Base-by-base conservation (phyloP, 2,797 vertebrate genomes). In the Melanotaenia pygmaea region DNA sequence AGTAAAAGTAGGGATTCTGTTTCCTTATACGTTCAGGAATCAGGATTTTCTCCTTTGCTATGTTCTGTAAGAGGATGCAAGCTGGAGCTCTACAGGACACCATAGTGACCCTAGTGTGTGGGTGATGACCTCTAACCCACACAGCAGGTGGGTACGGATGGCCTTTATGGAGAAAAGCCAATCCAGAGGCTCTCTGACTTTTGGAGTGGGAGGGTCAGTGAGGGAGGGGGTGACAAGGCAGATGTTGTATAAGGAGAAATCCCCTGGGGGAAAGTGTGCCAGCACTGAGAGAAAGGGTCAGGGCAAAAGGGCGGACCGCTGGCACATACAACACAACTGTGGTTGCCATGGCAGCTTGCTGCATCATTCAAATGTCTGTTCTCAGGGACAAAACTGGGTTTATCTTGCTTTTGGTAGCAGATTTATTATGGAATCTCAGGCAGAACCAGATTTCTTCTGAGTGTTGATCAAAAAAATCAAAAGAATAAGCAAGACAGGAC, bases 171-270 rank as follows among this genome's bases (percentile, higher is more conserved):
- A 83, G 74, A 86, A 82, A 77, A 79, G 77, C 72, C 76, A 5
- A 72, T 76, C 70, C 82, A 82, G 74, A 81, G 77, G 82, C 79
- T 64, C 67, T 74, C 12, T 80, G 71, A 79, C 69, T 86, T 82
- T 81, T 84, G 68, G 73, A 80, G 59, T 64, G 85, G 71, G 63
- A 7, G 77, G 83, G 38, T 81, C 63, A 68, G 35, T 30, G 16
- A 58, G 64, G 40, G 38, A 51, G 68, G 70, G 72, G 70, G 16
- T 4, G 1, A 0, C 40, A 78, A 89, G 90, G 88, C 90, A 94
- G 95, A 96, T 95, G 91, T 92, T 93, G 85, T 82, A 65, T 80
- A 84, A 80, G 90, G 85, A 80, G 90, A 92, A 92, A 89, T 81
- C 79, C 85, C 89, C 85, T 66, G 59, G 85, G 57, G 80, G 91